Evolutionary conservation across 1,140 invertebrate species (phyloP), one percentile per base, ranked within the genome.

Genomic region (Brachionus asplanchnoidis): DNA sequence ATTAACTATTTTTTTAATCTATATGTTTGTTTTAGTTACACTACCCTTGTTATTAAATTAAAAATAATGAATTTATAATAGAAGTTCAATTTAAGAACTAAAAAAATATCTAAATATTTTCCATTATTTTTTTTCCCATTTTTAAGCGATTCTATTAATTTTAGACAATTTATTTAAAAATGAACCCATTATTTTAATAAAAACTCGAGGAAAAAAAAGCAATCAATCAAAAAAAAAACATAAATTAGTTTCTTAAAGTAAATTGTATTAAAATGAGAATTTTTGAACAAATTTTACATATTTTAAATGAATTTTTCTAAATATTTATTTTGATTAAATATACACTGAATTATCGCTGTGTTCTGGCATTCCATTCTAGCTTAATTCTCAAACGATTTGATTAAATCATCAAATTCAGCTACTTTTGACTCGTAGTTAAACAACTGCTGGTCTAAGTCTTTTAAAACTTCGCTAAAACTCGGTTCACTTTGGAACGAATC

Each of bases 391-490:
- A 84, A 73, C 11, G 82, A 68, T 32, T 42, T 83, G 1, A 88
- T 86, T 86, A 89, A 88, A n/a, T 93, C 92, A 87, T 95, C 93
- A 88, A 94, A 95, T 85, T 93, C 92, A 60, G 92, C 91, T 87
- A 94, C 90, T 86, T 92, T 92, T 1, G 91, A 92, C 89, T 95
- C 94, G 87, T 94, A 95, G 66, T 91, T 92, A 87, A 93, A 92
- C 80, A 95, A 87, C 87, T 94, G 93, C 86, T 92, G 91, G 2
- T 93, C 92, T 7, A 95, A 89, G 86, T 93, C 92, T 56, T 92
- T 92, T 12, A 93, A 90, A 88, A 93, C 92, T 73, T 93, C 92
- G 6, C 89, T 90, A 5, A 93, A 87, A 20, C 91, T 92, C 60
- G 91, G 90, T 84, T 93, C 90, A 85, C 93, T 92, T 36, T 87